A percentile compares a stretch with the other conserved stretches of the same genome.
phyloP scores from a whole-genome alignment of 1,140 invertebrate genomes.

The Bombus difficillimus region DNA sequence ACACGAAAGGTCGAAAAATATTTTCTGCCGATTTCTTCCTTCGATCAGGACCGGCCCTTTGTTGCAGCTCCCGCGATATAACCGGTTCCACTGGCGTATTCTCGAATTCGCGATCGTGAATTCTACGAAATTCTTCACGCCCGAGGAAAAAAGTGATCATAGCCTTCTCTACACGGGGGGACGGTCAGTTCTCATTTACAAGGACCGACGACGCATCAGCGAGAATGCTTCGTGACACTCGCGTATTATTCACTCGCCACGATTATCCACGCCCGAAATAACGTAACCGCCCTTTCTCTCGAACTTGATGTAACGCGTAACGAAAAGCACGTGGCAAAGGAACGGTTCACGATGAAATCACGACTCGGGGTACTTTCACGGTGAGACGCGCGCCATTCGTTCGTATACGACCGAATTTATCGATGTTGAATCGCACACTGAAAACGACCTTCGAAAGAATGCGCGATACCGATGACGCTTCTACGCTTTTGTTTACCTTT shows the following conservation, averaged over 20 bases:
- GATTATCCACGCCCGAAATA: constrained; percentile 35
- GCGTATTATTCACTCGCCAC: constrained; percentile 46
- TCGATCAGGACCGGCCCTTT: not conserved
- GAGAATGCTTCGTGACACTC: constrained; percentile 24
- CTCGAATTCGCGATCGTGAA: constrained; percentile 50
- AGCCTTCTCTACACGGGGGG: not conserved
- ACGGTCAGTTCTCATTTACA: constrained; percentile 13
- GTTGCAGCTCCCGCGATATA: constrained; percentile 34
- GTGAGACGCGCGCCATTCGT: not conserved
- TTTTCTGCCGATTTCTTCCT: constrained; percentile 33
- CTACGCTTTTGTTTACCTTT: constrained; percentile 4
- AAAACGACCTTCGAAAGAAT: constrained; percentile 32
- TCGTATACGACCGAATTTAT: not conserved
- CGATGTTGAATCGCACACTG: not conserved
- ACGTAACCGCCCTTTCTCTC: constrained; percentile 6
- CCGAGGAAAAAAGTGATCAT: not conserved
- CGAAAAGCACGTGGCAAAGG: constrained; percentile 19
- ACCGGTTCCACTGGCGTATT: constrained; percentile 48
- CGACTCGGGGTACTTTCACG: not conserved
- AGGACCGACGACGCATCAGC: not conserved
- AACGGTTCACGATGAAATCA: not conserved
- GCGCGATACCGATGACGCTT: not conserved
- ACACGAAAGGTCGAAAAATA: constrained; percentile 2
- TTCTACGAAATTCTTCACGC: constrained; percentile 39
- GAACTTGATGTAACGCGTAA: not conserved